phyloP scores from a whole-genome alignment of 2,113 vertebrate genomes.

The Chelonoidis abingdonii region DNA sequence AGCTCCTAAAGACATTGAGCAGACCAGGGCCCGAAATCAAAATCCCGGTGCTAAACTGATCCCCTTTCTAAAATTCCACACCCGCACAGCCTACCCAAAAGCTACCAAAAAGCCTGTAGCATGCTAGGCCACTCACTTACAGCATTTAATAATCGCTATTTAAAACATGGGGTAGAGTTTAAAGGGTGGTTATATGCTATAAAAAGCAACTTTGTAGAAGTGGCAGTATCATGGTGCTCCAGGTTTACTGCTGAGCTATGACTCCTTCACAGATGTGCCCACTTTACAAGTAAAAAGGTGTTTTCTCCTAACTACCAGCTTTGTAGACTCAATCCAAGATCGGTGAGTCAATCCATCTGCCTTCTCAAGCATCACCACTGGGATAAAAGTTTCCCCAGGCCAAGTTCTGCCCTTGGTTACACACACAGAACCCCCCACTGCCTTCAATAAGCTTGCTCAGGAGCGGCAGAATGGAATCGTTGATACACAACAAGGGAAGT shows the following conservation, averaged over 20 bases:
- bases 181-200: neutral
- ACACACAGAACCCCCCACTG: neutral
- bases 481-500: neutral
- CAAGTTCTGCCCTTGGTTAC: neutral
- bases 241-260: neutral
- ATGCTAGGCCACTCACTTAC: neutral
- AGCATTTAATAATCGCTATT: neutral
- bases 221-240: neutral
- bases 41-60: neutral
- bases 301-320: neutral
- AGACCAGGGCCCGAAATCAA: neutral
- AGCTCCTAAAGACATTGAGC: neutral
- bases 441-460: neutral
- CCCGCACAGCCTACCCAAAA: neutral
- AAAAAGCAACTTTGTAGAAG: neutral
- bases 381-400: neutral
- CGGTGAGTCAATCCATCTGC: neutral
- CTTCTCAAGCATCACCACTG: neutral
- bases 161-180: neutral
- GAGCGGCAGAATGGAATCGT: neutral
- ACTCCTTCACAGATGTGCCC: neutral
- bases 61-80: neutral
- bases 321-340: neutral
- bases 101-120: neutral
- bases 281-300: neutral